Evolutionary conservation across 1,140 invertebrate genomes (phyloP), one percentile per base, ranked within the genome.

Genomic region (Venturia canescens): DNA sequence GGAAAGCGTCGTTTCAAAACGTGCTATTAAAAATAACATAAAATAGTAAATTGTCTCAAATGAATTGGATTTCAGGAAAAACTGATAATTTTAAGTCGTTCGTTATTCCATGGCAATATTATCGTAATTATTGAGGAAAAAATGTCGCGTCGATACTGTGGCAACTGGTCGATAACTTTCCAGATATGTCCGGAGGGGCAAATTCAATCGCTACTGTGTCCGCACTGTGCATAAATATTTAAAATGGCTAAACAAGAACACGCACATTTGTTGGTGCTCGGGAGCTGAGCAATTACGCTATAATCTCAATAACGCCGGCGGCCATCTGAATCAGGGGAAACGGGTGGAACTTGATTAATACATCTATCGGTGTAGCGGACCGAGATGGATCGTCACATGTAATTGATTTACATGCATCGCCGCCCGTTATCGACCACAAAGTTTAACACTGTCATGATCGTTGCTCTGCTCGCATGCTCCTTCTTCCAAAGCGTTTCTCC

Each of bases 391-490:
- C 70, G 79, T 16, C 50, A 31, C 50, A 74, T 80, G 26, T 72
- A 75, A 81, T 81, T 81, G 80, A 81, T 81, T 70, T 70, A 75
- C 53, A 50, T 81, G 29, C 16, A 76, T n/a, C 29, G 72, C 63
- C 60, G 60, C 53, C 50, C 26, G 53, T 76, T 76, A 76, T 76
- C 75, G 75, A 77, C 53, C 31, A 1, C 27, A 26, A 60, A 44
- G 57, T 21, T 77, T 60, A 63, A 66, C n/a, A 18, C 31, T 77
- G 57, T 21, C 50, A 63, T 15, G 48, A 77, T 31, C 27, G 11
- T 31, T 15, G 7, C 15, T 69, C 66, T 69, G 23, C n/a, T n/a
- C n/a, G n/a, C n/a, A 44, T 63, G 13, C 50, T 18, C n/a, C 0
- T 53, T 27, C 9, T 18, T 29, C 66, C 38, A 66, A 63, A 11